Evolutionary conservation across 2,113 vertebrate species (phyloP).

Genomic region (Thamnophis sirtalis): DNA sequence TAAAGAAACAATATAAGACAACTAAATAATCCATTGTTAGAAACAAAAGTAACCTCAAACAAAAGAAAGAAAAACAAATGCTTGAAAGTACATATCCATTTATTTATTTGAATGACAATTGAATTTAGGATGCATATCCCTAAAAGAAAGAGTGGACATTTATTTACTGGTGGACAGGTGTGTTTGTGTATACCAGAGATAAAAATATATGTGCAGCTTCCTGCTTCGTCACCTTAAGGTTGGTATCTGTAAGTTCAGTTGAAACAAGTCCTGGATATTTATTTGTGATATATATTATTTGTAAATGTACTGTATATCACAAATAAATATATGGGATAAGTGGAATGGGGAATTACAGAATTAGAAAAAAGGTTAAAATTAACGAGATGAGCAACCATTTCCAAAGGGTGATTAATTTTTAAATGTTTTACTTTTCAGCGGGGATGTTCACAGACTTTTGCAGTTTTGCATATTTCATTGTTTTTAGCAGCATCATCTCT

Average conservation of each 20-base stretch:
- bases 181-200: background rate
- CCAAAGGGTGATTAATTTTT: background rate
- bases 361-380: background rate
- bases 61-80: background rate
- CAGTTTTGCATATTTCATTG: background rate
- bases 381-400: background rate
- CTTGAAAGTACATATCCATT: background rate
- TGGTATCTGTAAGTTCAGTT: background rate
- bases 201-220: background rate
- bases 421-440: background rate
- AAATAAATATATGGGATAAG: background rate
- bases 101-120: background rate
- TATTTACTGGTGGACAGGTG: background rate
- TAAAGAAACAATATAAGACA: background rate
- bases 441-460: background rate
- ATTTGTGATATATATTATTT: background rate
- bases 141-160: background rate
- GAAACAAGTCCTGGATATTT: background rate
- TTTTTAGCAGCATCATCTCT: background rate
- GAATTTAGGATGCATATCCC: background rate
- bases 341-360: background rate
- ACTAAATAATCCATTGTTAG: background rate
- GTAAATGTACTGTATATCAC: background rate
- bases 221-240: background rate
- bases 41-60: background rate